These are phyloP conservation scores for Aporrectodea caliginosa DNA, from an alignment of 1,140 invertebrate genomes.

Conservation along the genomic window DNA sequence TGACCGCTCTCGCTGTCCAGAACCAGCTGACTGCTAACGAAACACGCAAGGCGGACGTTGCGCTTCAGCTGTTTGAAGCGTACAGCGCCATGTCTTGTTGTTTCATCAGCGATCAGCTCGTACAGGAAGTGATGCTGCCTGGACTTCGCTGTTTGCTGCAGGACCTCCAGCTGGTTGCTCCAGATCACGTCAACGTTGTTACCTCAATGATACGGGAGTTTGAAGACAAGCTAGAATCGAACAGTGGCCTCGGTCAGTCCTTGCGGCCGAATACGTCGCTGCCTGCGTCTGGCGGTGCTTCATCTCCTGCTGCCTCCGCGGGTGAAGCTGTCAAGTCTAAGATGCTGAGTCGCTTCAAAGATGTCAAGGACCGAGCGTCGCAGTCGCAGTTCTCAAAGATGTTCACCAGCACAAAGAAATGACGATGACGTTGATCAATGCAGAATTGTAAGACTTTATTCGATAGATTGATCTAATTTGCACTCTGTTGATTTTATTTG, in stretches of 20 bases:
- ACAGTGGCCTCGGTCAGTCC: slow-evolving; percentile 16
- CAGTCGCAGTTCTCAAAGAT: slow-evolving; percentile 27
- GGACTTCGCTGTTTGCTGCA: slow-evolving; percentile 51
- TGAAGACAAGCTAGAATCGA: slow-evolving; percentile 50
- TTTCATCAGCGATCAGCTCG: slow-evolving; percentile 56
- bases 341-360: slow-evolving; percentile 30
- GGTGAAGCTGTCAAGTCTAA: slow-evolving; percentile 22
- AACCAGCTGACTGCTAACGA: slow-evolving; percentile 60
- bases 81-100: slow-evolving; percentile 67
- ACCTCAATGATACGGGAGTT: slow-evolving; percentile 54
- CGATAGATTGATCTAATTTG: too few relatives aligned
- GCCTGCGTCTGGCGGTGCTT: not conserved
- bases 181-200: slow-evolving; percentile 53
- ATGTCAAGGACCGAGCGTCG: slow-evolving; percentile 25
- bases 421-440: too few relatives aligned
- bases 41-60: slow-evolving; percentile 61
- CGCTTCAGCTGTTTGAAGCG: slow-evolving; percentile 64
- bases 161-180: slow-evolving; percentile 50
- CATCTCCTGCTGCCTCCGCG: not conserved
- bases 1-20: slow-evolving; percentile 61
- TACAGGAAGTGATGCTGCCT: slow-evolving; percentile 54
- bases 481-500: not conserved
- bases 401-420: slow-evolving; percentile 20
- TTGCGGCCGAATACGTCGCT: not conserved
- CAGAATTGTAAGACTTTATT: too few relatives aligned